A percentile compares a stretch with the other conserved stretches of the same genome.
These are phyloP conservation scores for Lepidothrix coronata DNA, from an alignment of 2,113 vertebrate species.

Conservation along the genomic window DNA sequence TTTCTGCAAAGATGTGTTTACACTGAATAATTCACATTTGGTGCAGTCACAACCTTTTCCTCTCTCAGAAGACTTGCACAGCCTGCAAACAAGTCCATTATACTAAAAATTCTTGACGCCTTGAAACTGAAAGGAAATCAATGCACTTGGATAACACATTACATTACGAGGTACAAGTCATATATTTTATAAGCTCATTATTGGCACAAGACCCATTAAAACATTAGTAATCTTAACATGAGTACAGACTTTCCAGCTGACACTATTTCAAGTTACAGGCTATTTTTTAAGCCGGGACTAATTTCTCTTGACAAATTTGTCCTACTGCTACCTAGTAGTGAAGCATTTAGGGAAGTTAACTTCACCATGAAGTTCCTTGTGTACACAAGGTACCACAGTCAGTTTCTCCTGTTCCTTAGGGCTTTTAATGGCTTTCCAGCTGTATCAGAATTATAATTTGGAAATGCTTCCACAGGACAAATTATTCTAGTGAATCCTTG, in stretches of 20 bases:
- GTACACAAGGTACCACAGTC: not conserved
- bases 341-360: not conserved
- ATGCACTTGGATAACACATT: not conserved
- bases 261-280: not conserved
- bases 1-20: slow-evolving; percentile 40
- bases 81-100: not conserved
- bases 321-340: not conserved
- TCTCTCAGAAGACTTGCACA: not conserved
- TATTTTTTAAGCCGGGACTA: not conserved
- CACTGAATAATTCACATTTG: slow-evolving; percentile 1
- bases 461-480: not conserved
- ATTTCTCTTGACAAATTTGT: not conserved
- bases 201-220: not conserved
- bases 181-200: not conserved
- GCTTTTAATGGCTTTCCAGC: not conserved
- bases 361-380: not conserved
- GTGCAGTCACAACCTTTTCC: not conserved
- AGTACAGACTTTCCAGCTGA: not conserved
- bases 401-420: not conserved
- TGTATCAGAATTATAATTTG: not conserved
- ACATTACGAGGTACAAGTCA: not conserved
- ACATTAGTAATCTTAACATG: not conserved
- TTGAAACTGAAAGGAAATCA: slow-evolving; percentile 28
- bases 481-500: not conserved
- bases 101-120: not conserved